A percentile compares a stretch with the other conserved stretches of the same genome.
Conservation (phyloP, 2,888 invertebrate genomes). For the Prenolepis imparis region DNA sequence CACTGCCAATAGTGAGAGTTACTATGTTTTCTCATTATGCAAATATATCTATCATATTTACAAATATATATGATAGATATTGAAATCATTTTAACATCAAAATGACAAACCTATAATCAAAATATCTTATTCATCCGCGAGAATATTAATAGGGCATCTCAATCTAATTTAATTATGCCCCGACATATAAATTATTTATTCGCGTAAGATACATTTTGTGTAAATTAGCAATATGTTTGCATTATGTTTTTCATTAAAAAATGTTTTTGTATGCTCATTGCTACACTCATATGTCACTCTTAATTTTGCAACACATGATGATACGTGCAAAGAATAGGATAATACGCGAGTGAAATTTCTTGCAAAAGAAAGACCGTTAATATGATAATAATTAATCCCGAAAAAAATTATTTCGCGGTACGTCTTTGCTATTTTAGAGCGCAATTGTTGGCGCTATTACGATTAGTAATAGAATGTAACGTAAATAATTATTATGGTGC, state of each 20-base stretch:
- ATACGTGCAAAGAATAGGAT: neutral
- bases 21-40: slow-evolving; percentile 36
- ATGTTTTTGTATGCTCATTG: neutral
- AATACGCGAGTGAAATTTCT: slow-evolving; percentile 19
- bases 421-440: slow-evolving; percentile 25
- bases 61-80: slow-evolving; percentile 2
- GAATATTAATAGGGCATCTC: neutral
- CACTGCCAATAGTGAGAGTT: slow-evolving; percentile 67
- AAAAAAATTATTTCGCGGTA: neutral
- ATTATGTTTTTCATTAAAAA: neutral
- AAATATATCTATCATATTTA: slow-evolving; percentile 15
- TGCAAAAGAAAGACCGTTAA: neutral
- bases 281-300: neutral
- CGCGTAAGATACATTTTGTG: neutral
- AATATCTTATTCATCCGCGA: neutral
- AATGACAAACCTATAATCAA: slow-evolving; percentile 10
- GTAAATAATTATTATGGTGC: slow-evolving; percentile 5
- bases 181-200: neutral
- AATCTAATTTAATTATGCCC: slow-evolving; percentile 11
- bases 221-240: neutral
- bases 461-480: slow-evolving; percentile 1
- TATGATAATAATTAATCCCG: slow-evolving; percentile 24
- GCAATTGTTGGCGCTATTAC: slow-evolving; percentile 25
- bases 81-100: slow-evolving; percentile 33
- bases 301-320: neutral